Evolutionary conservation across 2,888 invertebrate species (phyloP), one percentile per base, ranked within the genome.

Genomic region (Drosophila paucipuncta): DNA sequence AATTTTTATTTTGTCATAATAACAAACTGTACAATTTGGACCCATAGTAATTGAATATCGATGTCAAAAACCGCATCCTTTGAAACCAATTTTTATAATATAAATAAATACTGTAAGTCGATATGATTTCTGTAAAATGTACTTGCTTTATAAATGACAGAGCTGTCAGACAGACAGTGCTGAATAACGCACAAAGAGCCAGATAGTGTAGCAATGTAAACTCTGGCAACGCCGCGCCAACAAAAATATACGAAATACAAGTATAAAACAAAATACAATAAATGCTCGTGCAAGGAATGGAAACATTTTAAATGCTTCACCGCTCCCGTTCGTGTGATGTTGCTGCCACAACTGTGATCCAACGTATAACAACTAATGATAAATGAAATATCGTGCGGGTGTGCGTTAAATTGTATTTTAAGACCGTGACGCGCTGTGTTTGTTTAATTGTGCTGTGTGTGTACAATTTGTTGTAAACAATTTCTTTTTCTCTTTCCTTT

Each of bases 251-350:
- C 83, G 80, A 80, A 82, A 68, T 72, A 72, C 83, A 82, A 82
- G 80, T 83, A 82, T 68, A 80, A 82, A 80, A 79, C 76, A 82
- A 82, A 82, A 76, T 72, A 72, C 72, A 83, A 80, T 80, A 82
- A 80, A 82, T 82, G 55, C 70, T 76, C 80, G 80, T 82, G 76
- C 59, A 82, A 80, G 80, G 66, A 75, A 76, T 82, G 69, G 72
- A 79, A 62, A 72, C 68, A 76, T 82, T 80, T 80, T 76, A 71
- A 82, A 76, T 73, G 62, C 67, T 70, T 72, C 73, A 53, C 66
- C 79, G 79, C 79, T 79, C 69, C 79, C 74, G 67, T 68, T 69
- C 76, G 83, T 65, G 68, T 74, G 68, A 64, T 82, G 81, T 62
- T 82, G 54, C 57, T 73, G 57, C 68, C 66, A 65, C n/a, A 64